Evolutionary conservation across 2,888 invertebrate species (phyloP).

Genomic region (Coleophora deauratella): DNA sequence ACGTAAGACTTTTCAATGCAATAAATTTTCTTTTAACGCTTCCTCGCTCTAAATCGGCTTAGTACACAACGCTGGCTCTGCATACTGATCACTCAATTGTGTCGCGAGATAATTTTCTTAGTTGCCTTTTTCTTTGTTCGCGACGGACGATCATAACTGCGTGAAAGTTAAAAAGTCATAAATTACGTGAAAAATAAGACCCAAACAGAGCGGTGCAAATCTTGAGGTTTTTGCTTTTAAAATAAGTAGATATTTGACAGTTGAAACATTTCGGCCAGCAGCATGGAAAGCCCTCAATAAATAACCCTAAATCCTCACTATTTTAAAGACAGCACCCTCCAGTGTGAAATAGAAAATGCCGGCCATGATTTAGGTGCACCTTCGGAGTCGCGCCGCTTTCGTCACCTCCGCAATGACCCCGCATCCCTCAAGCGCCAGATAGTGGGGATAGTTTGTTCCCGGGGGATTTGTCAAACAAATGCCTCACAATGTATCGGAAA

Average conservation of each 20-base stretch:
- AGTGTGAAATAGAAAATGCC: slow-evolving; percentile 50
- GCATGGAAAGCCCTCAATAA: slow-evolving; percentile 23
- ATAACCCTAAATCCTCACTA: slow-evolving; percentile 41
- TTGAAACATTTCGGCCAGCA: background rate
- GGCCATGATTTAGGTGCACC: slow-evolving; percentile 63
- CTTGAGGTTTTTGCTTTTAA: no score
- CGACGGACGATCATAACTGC: slow-evolving; percentile 3
- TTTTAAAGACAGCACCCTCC: slow-evolving; percentile 32
- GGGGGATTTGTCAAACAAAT: slow-evolving; percentile 74
- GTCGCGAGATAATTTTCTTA: slow-evolving; percentile 31
- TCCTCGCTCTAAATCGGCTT: slow-evolving; percentile 59
- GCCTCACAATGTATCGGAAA: slow-evolving; percentile 62
- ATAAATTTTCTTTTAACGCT: slow-evolving; percentile 73
- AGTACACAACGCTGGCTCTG: slow-evolving; percentile 58
- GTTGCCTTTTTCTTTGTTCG: slow-evolving; percentile 22
- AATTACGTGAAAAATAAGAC: background rate
- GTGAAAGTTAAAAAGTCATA: slow-evolving; percentile 1
- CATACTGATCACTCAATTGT: slow-evolving; percentile 59
- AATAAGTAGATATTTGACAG: background rate
- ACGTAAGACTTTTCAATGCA: slow-evolving; percentile 71
- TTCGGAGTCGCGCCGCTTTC: slow-evolving; percentile 55
- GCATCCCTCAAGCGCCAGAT: slow-evolving; percentile 64
- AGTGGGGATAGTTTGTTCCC: slow-evolving; percentile 48
- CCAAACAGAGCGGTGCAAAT: no score
- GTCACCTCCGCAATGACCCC: slow-evolving; percentile 70